Percentiles rank a stretch among this genome's conserved stretches.
These are phyloP conservation scores for Bostrychus sinensis DNA, from an alignment of 2,113 vertebrate species.

Conservation along the genomic window DNA sequence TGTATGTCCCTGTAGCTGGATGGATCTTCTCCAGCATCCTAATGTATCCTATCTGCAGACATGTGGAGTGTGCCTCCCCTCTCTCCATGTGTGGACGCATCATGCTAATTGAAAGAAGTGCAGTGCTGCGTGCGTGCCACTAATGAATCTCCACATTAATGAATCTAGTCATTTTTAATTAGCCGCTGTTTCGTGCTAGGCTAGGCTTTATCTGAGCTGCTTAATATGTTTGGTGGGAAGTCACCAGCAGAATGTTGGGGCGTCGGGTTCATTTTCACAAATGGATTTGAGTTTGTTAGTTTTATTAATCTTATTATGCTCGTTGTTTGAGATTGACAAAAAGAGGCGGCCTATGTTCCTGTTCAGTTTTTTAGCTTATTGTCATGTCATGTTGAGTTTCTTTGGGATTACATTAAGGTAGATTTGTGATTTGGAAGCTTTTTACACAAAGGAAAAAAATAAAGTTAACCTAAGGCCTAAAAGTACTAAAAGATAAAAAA, in stretches of 20 bases:
- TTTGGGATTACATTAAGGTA: too few species aligned
- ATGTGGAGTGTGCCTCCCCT: conserved; percentile 11
- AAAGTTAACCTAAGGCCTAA: too few species aligned
- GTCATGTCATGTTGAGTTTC: not conserved
- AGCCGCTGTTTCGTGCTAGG: conserved; percentile 64
- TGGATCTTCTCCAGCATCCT: not conserved
- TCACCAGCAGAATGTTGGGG: conserved; percentile 47
- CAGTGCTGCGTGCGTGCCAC: conserved; percentile 28
- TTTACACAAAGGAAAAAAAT: too few species aligned
- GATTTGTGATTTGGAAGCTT: too few species aligned
- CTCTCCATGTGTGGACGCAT: conserved; percentile 24
- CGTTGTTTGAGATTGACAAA: conserved; percentile 25
- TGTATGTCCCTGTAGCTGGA: not conserved
- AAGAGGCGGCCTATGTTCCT: conserved; percentile 15
- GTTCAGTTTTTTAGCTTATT: conserved; percentile 2
- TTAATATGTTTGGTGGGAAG: conserved; percentile 61
- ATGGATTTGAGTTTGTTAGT: conserved; percentile 57
- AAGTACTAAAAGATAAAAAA: too few species aligned
- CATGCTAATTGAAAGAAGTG: conserved; percentile 57
- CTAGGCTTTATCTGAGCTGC: conserved; percentile 58
- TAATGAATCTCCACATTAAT: conserved; percentile 73
- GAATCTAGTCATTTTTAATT: conserved; percentile 78
- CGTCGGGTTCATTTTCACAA: conserved; percentile 48
- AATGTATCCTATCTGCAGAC: not conserved
- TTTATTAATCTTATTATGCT: conserved; percentile 54